Conservation (phyloP, 2,113 vertebrate species). For the Sturnira hondurensis region DNA sequence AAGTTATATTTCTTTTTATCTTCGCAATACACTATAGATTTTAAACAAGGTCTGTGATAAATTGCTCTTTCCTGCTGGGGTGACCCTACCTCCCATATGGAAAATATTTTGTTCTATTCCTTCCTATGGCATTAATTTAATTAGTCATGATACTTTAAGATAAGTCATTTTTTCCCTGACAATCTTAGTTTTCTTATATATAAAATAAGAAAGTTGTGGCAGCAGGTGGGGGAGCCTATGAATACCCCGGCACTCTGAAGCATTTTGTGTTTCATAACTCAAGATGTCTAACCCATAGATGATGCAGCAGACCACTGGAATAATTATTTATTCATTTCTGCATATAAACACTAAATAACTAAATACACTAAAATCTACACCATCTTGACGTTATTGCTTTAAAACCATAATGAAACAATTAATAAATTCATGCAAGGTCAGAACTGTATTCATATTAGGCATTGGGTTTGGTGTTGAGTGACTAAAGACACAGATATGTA, state of each 20-base stretch:
- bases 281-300: not conserved
- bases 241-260: not conserved
- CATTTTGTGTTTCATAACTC: not conserved
- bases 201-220: not conserved
- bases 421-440: not conserved
- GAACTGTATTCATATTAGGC: not conserved
- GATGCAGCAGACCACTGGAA: not conserved
- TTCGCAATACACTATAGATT: no score
- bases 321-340: not conserved
- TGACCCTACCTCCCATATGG: not conserved
- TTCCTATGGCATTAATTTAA: not conserved
- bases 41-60: not conserved
- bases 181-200: not conserved
- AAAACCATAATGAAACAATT: not conserved
- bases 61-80: not conserved
- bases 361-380: not conserved
- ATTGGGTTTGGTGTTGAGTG: not conserved
- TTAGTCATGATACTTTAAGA: not conserved
- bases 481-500: not conserved
- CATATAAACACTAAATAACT: not conserved
- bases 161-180: not conserved
- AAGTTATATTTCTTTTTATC: not conserved
- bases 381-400: not conserved
- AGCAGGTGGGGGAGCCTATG: not conserved
- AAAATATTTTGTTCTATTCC: not conserved